Base-by-base conservation (phyloP, 2,797 vertebrate genomes). In the Menidia menidia region DNA sequence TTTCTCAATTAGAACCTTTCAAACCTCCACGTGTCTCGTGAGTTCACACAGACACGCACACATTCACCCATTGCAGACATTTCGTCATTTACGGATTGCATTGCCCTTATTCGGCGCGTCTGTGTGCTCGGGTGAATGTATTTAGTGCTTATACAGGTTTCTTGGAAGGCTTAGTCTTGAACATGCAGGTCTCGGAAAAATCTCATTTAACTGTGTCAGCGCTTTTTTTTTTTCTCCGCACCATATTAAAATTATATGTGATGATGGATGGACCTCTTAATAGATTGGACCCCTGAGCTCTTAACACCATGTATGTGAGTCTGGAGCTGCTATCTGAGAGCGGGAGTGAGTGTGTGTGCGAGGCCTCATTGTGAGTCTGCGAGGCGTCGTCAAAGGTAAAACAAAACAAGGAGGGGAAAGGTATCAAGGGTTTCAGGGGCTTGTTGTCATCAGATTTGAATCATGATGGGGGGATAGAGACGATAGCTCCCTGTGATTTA, bases 191-290 rank as follows among this genome's bases (percentile, higher is more conserved):
- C 65, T 80, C 61, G 61, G 71, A 85, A 80, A 73, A 77, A 50
- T 70, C 69, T 76, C 59, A 71, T 81, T 87, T 81, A 80, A 84
- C 89, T 66, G 48, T 11, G 45, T 88, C 87, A 86, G 90, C 88
- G 86, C 70, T 41, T 90, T 89, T 68, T 90, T 89, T 68, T 78
- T 83, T 78, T 7, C 35, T 10, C 35, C 71, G 54, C 68, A 35
- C 68, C 43, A 7, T 84, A 89, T 90, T 85, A 90, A 90, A 90
- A 84, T 91, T 77, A 88, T 61, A 90, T 89, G 85, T 75, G 81
- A 87, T 89, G 90, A 89, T 89, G 84, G 88, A 90, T 85, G 77
- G 77, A 74, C 64, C 81, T 75, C 75, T 85, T 91, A 89, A 89
- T 88, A 88, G 82, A 83, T 67, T 72, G 58, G 84, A 68, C 72